phyloP scores from a whole-genome alignment of 2,797 vertebrate species.

The Rhinatrema bivittatum region DNA sequence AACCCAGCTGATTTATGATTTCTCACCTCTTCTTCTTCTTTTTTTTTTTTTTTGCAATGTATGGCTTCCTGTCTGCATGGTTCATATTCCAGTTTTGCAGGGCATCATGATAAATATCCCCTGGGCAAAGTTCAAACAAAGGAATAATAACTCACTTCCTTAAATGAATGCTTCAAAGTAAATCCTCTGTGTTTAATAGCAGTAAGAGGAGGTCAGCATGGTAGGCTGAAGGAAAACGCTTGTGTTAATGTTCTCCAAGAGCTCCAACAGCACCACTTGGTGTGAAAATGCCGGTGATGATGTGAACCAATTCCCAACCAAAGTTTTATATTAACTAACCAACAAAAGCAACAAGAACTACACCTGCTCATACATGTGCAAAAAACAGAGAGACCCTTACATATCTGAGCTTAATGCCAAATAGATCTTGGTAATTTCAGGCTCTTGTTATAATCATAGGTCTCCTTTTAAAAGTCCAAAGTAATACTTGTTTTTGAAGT shows the following conservation, averaged over 20 bases:
- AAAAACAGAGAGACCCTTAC: too few species aligned
- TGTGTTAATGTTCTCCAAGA: slow-evolving; percentile 33
- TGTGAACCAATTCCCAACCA: too few species aligned
- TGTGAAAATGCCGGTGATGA: slow-evolving; percentile 28
- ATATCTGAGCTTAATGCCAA: too few species aligned
- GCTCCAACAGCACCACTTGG: slow-evolving; percentile 18
- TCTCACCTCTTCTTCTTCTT: too few species aligned
- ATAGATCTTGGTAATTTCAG: too few species aligned
- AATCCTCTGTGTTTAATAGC: slow-evolving; percentile 55
- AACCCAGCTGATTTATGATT: too few species aligned
- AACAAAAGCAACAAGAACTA: too few species aligned
- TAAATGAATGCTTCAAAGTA: slow-evolving; percentile 62
- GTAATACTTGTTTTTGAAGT: too few species aligned
- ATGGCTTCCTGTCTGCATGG: slow-evolving; percentile 10
- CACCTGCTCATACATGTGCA: too few species aligned
- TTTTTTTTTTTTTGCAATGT: slow-evolving; percentile 28
- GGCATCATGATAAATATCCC: slow-evolving; percentile 50
- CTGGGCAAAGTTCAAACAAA: slow-evolving; percentile 57
- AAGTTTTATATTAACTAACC: too few species aligned
- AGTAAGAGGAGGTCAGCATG: slow-evolving; percentile 52
- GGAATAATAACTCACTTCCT: slow-evolving; percentile 59
- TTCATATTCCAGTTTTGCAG: slow-evolving; percentile 35
- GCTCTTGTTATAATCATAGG: too few species aligned
- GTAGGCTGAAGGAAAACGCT: slow-evolving; percentile 48
- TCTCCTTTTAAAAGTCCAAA: too few species aligned